phyloP scores from a whole-genome alignment of 2,113 vertebrate genomes.

The Halcyon senegalensis region DNA sequence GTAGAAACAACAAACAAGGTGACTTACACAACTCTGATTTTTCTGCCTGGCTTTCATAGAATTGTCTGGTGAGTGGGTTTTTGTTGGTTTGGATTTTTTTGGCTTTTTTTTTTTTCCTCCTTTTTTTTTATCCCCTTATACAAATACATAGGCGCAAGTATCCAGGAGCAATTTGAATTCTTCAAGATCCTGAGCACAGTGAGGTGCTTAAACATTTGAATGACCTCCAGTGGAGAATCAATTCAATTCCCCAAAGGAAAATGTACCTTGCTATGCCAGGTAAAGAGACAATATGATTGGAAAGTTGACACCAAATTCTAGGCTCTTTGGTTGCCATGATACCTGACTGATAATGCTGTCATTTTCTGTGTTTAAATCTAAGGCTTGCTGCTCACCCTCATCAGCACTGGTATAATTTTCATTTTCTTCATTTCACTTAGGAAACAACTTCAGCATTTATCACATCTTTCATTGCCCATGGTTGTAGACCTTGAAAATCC shows the following conservation, averaged over 20 bases:
- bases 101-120: not conserved
- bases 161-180: not conserved
- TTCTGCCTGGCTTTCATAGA: not conserved
- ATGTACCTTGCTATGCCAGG: not conserved
- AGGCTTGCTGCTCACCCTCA: constrained; percentile 31
- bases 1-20: not conserved
- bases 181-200: not conserved
- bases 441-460: constrained; percentile 34
- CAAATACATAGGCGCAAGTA: not conserved
- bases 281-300: constrained; percentile 10
- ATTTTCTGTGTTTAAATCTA: constrained; percentile 31
- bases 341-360: constrained; percentile 54
- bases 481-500: constrained; percentile 42
- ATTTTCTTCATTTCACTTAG: not conserved
- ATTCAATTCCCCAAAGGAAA: not conserved
- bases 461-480: constrained; percentile 1
- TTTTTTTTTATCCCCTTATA: too few species aligned
- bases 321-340: constrained; percentile 21
- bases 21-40: not conserved
- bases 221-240: not conserved
- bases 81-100: not conserved
- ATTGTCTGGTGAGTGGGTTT: not conserved
- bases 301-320: constrained; percentile 36
- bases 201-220: not conserved
- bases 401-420: constrained; percentile 10